Evolutionary conservation across 2,113 vertebrate species (phyloP).

Genomic region (Percina caprodes): DNA sequence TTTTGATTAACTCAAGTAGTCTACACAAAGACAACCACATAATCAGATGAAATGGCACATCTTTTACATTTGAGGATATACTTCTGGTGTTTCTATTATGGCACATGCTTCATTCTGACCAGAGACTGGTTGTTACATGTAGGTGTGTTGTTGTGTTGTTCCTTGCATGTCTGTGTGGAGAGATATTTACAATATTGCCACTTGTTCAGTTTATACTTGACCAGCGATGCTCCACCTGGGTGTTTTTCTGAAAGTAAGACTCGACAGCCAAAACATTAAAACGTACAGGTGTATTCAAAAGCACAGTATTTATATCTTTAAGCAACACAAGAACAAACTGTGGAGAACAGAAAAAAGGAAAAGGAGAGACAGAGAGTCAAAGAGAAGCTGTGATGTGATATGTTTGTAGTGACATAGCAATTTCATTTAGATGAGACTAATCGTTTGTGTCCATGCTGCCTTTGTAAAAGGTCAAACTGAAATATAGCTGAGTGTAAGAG

Average conservation of each 20-base stretch:
- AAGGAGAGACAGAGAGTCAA: not conserved
- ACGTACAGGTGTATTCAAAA: slow-evolving; percentile 2
- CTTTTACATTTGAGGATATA: not conserved
- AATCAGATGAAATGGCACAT: not conserved
- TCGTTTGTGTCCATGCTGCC: slow-evolving; percentile 43
- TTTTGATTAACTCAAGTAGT: not conserved
- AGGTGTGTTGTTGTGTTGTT: not conserved
- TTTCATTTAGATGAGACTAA: slow-evolving; percentile 60
- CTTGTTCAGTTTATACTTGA: not conserved
- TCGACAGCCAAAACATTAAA: not conserved
- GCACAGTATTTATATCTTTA: not conserved
- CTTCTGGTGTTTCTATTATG: not conserved
- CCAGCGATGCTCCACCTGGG: not conserved
- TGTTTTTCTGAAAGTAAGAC: not conserved
- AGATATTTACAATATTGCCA: not conserved
- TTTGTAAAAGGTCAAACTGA: slow-evolving; percentile 70
- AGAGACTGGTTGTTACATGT: not conserved
- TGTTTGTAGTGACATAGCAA: slow-evolving; percentile 25
- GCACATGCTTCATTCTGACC: not conserved
- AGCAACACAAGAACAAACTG: slow-evolving; percentile 7
- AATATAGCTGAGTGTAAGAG: slow-evolving; percentile 32
- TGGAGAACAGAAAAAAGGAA: not conserved
- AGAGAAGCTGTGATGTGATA: slow-evolving; percentile 32
- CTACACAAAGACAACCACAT: not conserved
- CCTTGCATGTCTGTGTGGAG: not conserved